phyloP scores from a whole-genome alignment of 2,888 invertebrate species.

The Cephus pulcher region DNA sequence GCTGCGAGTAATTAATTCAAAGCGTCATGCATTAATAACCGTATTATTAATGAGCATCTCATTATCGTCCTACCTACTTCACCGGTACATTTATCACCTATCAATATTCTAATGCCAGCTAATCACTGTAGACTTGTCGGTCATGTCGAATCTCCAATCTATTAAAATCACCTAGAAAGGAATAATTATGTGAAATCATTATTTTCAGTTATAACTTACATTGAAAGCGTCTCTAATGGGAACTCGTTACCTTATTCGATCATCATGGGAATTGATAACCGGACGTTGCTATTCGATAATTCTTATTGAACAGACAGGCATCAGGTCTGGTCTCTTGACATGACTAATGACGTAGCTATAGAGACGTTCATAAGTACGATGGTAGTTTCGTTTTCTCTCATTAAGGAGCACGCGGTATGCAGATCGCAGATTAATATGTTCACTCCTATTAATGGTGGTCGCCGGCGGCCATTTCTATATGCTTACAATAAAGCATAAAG shows the following conservation, averaged over 20 bases:
- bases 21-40: background rate
- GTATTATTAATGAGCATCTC: background rate
- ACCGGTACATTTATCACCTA: background rate
- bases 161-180: background rate
- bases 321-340: background rate
- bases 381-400: background rate
- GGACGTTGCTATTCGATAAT: background rate
- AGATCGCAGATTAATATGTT: constrained; percentile 49
- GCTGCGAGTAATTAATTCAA: background rate
- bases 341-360: constrained; percentile 7
- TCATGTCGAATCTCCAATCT: background rate
- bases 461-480: constrained; percentile 31
- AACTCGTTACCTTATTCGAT: background rate
- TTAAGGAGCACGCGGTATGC: constrained; percentile 4
- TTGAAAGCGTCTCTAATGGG: background rate
- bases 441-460: constrained; percentile 38
- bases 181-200: background rate
- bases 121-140: background rate
- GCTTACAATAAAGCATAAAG: constrained; percentile 36
- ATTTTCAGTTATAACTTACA: background rate
- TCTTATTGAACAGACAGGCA: background rate
- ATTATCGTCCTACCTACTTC: background rate
- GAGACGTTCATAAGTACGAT: background rate
- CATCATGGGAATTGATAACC: background rate
- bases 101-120: background rate